phyloP scores from a whole-genome alignment of 2,888 invertebrate genomes.

The Autographa gamma region DNA sequence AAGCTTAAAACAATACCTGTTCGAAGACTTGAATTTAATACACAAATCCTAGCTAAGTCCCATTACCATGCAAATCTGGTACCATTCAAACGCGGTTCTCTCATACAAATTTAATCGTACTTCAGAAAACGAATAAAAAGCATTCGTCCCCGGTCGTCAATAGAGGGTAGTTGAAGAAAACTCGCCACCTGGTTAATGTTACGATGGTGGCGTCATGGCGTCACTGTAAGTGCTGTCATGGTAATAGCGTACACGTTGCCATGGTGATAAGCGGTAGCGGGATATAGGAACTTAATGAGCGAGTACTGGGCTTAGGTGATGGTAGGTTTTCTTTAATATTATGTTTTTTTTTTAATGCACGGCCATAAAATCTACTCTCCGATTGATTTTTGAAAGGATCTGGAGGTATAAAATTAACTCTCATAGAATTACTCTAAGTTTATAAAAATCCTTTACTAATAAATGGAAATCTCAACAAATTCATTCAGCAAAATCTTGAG shows the following conservation, averaged over 20 bases:
- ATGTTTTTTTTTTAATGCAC: too few species aligned
- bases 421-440: too few species aligned
- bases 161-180: slow-evolving; percentile 49
- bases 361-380: too few species aligned
- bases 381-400: too few species aligned
- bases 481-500: too few species aligned
- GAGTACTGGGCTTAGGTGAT: too few species aligned
- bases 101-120: slow-evolving; percentile 53
- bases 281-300: not conserved
- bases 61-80: slow-evolving; percentile 41
- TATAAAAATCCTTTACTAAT: too few species aligned
- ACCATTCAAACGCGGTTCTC: slow-evolving; percentile 37
- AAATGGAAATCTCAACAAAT: too few species aligned
- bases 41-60: slow-evolving; percentile 1
- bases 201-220: slow-evolving; percentile 39
- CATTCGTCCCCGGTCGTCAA: slow-evolving; percentile 44
- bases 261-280: slow-evolving; percentile 21
- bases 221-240: slow-evolving; percentile 13
- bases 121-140: slow-evolving; percentile 50
- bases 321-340: too few species aligned
- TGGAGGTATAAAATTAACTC: too few species aligned
- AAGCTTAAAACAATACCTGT: not conserved
- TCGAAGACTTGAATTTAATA: slow-evolving; percentile 28
- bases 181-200: slow-evolving; percentile 66
- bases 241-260: too few species aligned